Evolutionary conservation across 2,113 vertebrate species (phyloP).

Genomic region (Gila orcuttii): DNA sequence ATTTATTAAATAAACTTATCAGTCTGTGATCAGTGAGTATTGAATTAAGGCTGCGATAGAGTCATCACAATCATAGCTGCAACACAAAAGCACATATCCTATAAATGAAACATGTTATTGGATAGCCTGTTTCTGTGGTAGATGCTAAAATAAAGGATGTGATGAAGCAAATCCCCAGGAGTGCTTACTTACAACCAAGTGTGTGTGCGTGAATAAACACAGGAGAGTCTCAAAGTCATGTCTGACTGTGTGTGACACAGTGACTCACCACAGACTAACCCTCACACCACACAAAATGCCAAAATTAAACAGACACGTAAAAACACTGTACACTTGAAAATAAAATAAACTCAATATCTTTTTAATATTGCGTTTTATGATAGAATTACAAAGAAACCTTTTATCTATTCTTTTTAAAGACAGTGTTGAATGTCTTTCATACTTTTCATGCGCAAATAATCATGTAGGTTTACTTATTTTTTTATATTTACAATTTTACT

Average conservation of each 20-base stretch:
- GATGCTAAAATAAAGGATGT: not conserved
- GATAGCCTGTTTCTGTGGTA: conserved; percentile 22
- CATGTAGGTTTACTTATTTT: too few relatives aligned
- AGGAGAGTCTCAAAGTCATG: conserved; percentile 35
- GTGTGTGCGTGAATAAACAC: conserved; percentile 9
- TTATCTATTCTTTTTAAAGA: too few relatives aligned
- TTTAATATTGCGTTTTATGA: too few relatives aligned
- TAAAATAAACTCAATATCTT: too few relatives aligned
- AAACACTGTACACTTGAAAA: not conserved
- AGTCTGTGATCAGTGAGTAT: not conserved
- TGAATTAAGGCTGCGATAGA: not conserved
- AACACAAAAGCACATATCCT: not conserved
- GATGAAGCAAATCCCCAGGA: not conserved
- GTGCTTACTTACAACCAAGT: conserved; percentile 32
- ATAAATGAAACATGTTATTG: not conserved
- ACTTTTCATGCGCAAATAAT: too few relatives aligned
- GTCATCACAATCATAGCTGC: not conserved
- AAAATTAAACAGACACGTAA: not conserved
- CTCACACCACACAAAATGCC: not conserved
- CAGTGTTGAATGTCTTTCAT: too few relatives aligned
- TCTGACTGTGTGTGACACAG: not conserved
- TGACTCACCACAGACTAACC: conserved; percentile 32
- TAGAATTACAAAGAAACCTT: too few relatives aligned
- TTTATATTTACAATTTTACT: too few relatives aligned
- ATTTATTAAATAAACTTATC: not conserved